A percentile compares a stretch with the other conserved stretches of the same genome.
Evolutionary conservation across 2,113 vertebrate genomes (phyloP).

Genomic region (Dascyllus trimaculatus): DNA sequence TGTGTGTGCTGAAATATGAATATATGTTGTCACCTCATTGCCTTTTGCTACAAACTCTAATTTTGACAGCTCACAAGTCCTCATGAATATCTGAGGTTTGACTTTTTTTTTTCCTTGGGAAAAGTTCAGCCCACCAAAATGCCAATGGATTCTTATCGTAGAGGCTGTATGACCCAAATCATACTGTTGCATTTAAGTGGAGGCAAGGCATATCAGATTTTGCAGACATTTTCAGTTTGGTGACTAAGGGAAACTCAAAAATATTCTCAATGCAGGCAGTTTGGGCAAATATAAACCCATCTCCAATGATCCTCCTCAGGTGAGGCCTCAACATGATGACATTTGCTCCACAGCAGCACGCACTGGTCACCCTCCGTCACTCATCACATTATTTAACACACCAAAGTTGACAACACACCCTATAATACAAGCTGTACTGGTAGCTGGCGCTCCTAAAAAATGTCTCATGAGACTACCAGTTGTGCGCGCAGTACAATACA

Average conservation of each 20-base stretch:
- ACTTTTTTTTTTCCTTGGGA: not conserved
- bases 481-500: constrained; percentile 15
- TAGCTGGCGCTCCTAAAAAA: constrained; percentile 13
- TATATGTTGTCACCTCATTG: constrained; percentile 6
- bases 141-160: constrained; percentile 1
- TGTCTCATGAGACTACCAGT: not conserved
- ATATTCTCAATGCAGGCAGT: not conserved
- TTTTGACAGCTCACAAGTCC: not conserved
- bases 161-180: constrained; percentile 11
- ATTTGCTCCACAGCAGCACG: constrained; percentile 5
- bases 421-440: constrained; percentile 8
- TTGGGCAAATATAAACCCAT: not conserved
- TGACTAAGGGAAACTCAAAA: not conserved
- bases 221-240: constrained; percentile 1
- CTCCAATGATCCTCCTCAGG: not conserved
- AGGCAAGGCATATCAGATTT: constrained; percentile 2
- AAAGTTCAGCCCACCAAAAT: constrained; percentile 10
- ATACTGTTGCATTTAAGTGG: not conserved
- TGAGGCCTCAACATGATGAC: not conserved
- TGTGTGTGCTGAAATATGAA: constrained; percentile 20
- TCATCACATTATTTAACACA: constrained; percentile 10
- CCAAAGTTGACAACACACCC: not conserved
- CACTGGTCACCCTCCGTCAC: not conserved
- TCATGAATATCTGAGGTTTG: not conserved
- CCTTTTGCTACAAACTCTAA: constrained; percentile 17